A percentile compares a stretch with the other conserved stretches of the same genome.
phyloP scores from a whole-genome alignment of 2,113 vertebrate genomes.

The Phaetusa simplex region DNA sequence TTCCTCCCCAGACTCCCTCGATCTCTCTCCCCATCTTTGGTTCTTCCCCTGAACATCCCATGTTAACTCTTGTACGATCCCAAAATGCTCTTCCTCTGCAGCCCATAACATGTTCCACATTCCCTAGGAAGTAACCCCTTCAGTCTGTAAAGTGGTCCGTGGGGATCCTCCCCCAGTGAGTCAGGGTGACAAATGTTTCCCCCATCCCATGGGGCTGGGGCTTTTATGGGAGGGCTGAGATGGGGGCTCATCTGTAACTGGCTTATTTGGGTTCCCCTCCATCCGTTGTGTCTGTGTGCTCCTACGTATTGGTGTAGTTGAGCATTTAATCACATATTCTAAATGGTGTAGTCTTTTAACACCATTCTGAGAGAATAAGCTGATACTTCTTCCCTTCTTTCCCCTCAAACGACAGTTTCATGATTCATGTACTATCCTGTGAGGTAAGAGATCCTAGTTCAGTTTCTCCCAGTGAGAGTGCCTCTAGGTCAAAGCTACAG shows the following conservation, averaged over 20 bases:
- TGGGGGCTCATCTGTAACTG: not conserved
- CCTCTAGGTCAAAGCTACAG: not conserved
- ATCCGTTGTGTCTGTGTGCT: not conserved
- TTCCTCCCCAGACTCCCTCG: not conserved
- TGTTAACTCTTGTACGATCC: not conserved
- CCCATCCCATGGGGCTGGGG: accelerated
- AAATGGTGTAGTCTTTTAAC: not conserved
- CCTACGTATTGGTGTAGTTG: not conserved
- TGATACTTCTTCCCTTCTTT: not conserved
- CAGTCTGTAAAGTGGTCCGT: not conserved
- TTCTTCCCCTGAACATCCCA: not conserved
- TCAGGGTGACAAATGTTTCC: not conserved
- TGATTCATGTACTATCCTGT: not conserved
- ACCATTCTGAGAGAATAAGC: not conserved
- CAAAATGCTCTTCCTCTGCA: not conserved
- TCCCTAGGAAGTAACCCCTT: not conserved
- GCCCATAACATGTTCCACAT: not conserved
- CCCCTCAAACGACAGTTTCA: not conserved
- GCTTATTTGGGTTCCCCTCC: not conserved
- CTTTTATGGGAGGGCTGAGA: not conserved
- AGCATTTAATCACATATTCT: not conserved
- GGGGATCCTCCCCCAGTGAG: not conserved
- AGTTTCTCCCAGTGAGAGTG: not conserved
- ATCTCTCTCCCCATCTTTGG: not conserved
- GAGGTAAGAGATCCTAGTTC: not conserved